Evolutionary conservation across 1,140 invertebrate species (phyloP).

Genomic region (Stegodyphus dumicola): DNA sequence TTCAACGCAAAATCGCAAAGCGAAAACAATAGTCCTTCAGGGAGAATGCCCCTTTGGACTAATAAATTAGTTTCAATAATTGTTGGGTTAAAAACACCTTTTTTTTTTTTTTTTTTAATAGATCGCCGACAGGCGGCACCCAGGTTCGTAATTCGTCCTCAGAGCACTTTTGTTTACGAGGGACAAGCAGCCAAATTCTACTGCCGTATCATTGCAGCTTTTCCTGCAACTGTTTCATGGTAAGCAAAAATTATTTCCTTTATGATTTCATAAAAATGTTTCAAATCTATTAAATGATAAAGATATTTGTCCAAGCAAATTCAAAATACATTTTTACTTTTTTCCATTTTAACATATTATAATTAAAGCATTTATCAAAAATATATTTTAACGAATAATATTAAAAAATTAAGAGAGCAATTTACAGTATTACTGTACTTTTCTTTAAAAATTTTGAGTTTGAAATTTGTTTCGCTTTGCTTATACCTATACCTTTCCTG

Average conservation of each 20-base stretch:
- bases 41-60: too few relatives aligned
- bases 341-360: background rate
- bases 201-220: constrained; percentile 94
- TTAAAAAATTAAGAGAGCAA: background rate
- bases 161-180: constrained; percentile 94
- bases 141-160: constrained; percentile 95
- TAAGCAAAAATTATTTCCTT: constrained; percentile 59
- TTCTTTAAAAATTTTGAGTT: background rate
- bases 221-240: constrained; percentile 95
- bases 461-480: too few relatives aligned
- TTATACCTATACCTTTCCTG: too few relatives aligned
- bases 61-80: too few relatives aligned
- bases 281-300: background rate
- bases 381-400: background rate
- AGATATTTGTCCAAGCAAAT: background rate
- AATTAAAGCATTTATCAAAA: background rate
- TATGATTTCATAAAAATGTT: background rate
- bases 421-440: background rate
- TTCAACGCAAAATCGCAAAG: too few relatives aligned
- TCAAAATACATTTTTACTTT: background rate
- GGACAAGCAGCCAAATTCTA: constrained; percentile 97
- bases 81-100: too few relatives aligned
- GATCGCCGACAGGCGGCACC: constrained; percentile 97
- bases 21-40: too few relatives aligned
- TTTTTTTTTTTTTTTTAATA: constrained; percentile 66